Base-by-base conservation (phyloP, 2,888 invertebrate genomes). In the Prosopocoilus inquinatus region DNA sequence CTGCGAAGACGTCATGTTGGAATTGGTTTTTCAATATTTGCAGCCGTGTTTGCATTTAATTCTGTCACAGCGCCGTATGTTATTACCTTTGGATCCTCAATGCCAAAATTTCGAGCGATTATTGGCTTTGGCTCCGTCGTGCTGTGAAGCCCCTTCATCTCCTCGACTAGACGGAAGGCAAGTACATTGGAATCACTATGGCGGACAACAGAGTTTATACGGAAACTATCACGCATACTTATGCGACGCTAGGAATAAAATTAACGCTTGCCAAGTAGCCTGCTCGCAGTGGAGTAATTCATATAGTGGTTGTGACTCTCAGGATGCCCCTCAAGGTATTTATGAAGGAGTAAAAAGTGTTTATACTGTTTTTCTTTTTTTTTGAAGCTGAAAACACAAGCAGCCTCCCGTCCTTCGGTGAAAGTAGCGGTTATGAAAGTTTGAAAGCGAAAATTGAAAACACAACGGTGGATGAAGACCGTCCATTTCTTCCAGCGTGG, bases 1-100 rank as follows among this genome's bases (percentile, higher is more conserved):
- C 77, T 96, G 95, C 78, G 98, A 98, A 77, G 98, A 98, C 75
- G 86, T 97, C 44, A 93, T 98, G 91, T 80, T 95, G 66, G 94
- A 96, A 71, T 80, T 97, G 47, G 84, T 95, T 45, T 87, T 93
- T 71, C 92, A 91, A 71, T 88, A 94, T 73, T 81, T 97, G 62
- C 82, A 88, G 66, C 90, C 91, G 0, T 90, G 90, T 69, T 84
- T 87, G 12, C 91, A 92, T 76, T 84, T 92, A 16, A 87, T 89
- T 87, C 81, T 89, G 52, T 90, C 90, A n/a, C 90, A 91, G 76
- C 80, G 88, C 55, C 81, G 84, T 64, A 82, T 87, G 67, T 80
- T 90, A 49, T 81, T 84, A 60, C 86, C 88, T 68, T 77, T 88
- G 47, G 90, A 91, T 76, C 83, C 88, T 0, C 88, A 88, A 68